Evolutionary conservation across 2,888 invertebrate genomes (phyloP).

Genomic region (Caenorhabditis panamensis): DNA sequence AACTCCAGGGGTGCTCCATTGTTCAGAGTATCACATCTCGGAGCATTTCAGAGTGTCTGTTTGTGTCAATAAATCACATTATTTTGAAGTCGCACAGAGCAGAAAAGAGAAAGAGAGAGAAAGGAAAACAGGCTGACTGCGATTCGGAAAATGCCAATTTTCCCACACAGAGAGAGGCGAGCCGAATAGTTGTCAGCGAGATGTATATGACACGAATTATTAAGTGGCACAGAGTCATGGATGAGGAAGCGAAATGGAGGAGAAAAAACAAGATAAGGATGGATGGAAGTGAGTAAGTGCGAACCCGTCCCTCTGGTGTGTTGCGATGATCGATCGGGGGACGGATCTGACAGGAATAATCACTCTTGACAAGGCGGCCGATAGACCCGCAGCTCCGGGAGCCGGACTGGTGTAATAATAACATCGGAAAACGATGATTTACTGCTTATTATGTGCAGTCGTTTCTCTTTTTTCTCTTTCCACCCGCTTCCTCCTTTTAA

Average conservation of each 20-base stretch:
- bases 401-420: conserved; percentile 38
- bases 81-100: conserved; percentile 21
- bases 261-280: background rate
- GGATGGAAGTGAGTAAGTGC: conserved; percentile 13
- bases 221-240: background rate
- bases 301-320: conserved; percentile 18
- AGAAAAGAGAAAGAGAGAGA: conserved; percentile 16
- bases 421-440: conserved; percentile 54
- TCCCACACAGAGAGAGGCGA: conserved; percentile 27
- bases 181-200: conserved; percentile 42
- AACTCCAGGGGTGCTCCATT: background rate
- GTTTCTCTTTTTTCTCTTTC: conserved; percentile 7
- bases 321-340: conserved; percentile 42
- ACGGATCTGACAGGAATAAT: conserved; percentile 53
- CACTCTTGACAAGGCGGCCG: conserved; percentile 44
- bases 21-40: background rate
- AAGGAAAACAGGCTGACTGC: conserved; percentile 27
- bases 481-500: conserved; percentile 11
- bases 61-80: conserved; percentile 6
- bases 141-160: conserved; percentile 47
- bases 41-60: conserved; percentile 5
- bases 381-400: conserved; percentile 3
- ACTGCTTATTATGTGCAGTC: conserved; percentile 7
- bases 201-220: conserved; percentile 34
- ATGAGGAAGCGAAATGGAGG: background rate